Evolutionary conservation across 2,888 invertebrate species (phyloP), one percentile per base, ranked within the genome.

Genomic region (Leucophenga maculata): DNA sequence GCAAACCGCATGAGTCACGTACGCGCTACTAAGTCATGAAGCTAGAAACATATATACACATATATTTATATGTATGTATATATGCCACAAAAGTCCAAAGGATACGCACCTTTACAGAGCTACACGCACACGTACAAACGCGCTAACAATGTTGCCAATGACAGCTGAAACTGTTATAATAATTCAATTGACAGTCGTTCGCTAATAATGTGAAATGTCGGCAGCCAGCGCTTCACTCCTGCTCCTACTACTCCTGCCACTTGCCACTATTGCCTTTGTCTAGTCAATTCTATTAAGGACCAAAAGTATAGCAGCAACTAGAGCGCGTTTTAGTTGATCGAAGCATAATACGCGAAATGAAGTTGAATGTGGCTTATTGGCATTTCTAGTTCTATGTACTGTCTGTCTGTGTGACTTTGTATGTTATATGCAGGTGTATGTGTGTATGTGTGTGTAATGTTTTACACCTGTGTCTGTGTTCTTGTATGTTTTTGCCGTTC

Each of bases 1-100:
- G 76, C 84, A 83, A 83, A 80, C 77, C 80, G 80, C 80, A 84
- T 83, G 78, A 82, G 80, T 82, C 80, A 80, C 83, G 80, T 80
- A 82, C 77, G 77, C 76, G 78, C 76, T 80, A 80, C 75, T 82
- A 81, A 81, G 78, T 78, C 70, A 60, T 69, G 48, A 48, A 72
- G 72, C 71, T 65, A 57, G 64, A 68, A 46, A 66, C 48, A 69
- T 54, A 59, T 14, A 72, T 65, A 57, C 64, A 68, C 52, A 66
- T 55, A 69, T 54, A 59, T 14, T 57, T 11, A 31, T 18, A 16
- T 6, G 52, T 64, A 72, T 26, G 54, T 55, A 69, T 20, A 39
- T 18, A 65, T 22, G 69, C 50, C 44, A 57, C 62, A 20, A 71
- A 70, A 69, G 69, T 68, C 18, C 8, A 39, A 39, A 39, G 39